Base-by-base conservation (phyloP, 1,140 invertebrate species). In the Asobara japonica region DNA sequence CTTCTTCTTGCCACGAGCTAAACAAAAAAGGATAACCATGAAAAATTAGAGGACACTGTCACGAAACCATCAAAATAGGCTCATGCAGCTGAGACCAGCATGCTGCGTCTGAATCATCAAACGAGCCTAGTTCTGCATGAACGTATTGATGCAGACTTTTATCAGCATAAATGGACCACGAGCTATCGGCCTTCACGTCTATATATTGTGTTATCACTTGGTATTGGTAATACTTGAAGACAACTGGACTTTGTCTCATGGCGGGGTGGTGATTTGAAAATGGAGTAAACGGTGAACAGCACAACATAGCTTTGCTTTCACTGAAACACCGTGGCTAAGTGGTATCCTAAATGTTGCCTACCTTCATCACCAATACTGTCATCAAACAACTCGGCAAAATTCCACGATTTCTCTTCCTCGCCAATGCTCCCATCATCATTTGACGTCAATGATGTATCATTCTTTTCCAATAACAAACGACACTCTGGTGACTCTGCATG, bases 1-100 rank as follows among this genome's bases (percentile, higher is more conserved):
- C 81, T 85, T 89, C 62, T 85, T 82, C 48, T 84, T 89, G 74
- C 74, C 86, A 78, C 86, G 78, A 25, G 74, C 83, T 84, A 36
- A 11, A 74, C 75, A 74, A 69, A 72, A 18, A 20, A 61, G 6
- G n/a, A n/a, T n/a, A n/a, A n/a, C n/a, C n/a, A 56, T 48, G 6
- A 48, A 48, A 48, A 10, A 45, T 16, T 5, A 11, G 31, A 36
- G 31, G 11, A 3, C 18, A 56, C 22, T 10, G 51, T 45, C 18
- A 56, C 20, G 25, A 22, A 56, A 5, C 6, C 56, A 61, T 20
- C 20, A 64, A 0, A 38, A 68, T 29, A 8, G 36, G 38, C 25
- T 13, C 10, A 7, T 48, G 18, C 5, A 48, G 1, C 10, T 48
- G 13, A n/a, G n/a, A n/a, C n/a, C n/a, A n/a, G n/a, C n/a, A n/a